Evolutionary conservation across 2,888 invertebrate species (phyloP).

Genomic region (Bibio marci): DNA sequence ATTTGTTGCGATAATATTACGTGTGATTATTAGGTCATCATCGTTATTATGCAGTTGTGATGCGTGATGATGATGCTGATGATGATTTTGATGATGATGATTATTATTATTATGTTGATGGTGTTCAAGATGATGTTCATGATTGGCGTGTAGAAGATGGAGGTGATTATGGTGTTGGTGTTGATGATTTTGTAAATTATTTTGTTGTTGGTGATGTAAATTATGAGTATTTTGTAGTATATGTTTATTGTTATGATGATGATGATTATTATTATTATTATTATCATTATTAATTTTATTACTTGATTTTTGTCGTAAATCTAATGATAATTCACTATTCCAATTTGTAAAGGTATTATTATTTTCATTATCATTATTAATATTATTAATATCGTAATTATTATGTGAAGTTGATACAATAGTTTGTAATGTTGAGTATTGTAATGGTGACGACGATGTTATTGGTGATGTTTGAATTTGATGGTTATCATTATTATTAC

Average conservation of each 20-base stretch:
- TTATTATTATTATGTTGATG: slow-evolving; percentile 8
- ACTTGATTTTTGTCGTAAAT: slow-evolving; percentile 3
- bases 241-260: slow-evolving; percentile 8
- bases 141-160: slow-evolving; percentile 9
- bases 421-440: background rate
- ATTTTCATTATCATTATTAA: background rate
- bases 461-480: background rate
- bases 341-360: background rate
- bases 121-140: slow-evolving; percentile 12
- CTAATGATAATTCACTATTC: slow-evolving; percentile 5
- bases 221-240: no score
- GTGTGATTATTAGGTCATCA: no score
- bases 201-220: background rate
- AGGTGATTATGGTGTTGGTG: background rate
- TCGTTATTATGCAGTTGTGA: background rate
- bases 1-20: slow-evolving; percentile 1
- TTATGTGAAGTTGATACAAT: background rate
- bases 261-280: slow-evolving; percentile 11
- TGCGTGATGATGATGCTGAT: slow-evolving; percentile 8
- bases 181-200: background rate
- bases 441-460: slow-evolving; percentile 1
- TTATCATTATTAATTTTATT: slow-evolving; percentile 4
- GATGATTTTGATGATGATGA: slow-evolving; percentile 15
- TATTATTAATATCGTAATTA: background rate
- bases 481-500: no score